Evolutionary conservation across 2,113 vertebrate species (phyloP), one percentile per base, ranked within the genome.

Genomic region (Gopherus flavomarginatus): DNA sequence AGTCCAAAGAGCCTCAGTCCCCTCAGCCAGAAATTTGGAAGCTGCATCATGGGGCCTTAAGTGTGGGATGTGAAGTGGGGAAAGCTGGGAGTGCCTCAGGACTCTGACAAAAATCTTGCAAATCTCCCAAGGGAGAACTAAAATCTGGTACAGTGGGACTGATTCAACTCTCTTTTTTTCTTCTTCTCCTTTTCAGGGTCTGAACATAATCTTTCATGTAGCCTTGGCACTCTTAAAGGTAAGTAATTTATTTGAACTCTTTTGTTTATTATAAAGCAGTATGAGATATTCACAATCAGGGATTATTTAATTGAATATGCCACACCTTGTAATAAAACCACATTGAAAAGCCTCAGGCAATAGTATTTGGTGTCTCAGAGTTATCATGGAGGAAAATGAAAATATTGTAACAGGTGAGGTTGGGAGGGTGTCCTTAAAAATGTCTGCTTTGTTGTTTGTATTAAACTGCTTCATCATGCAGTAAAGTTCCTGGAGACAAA

Each of bases 181-280:
- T 97, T 93, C 85, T 97, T 98, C 53, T 97, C 59, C n/a, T 90
- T 98, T 98, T 65, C 96, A 99, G 99, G 99, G 99, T 93, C 97
- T 99, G 97, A 99, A 99, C 97, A 98, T 99, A 93, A 99, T 99
- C 98, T 99, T 99, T 97, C 99, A 99, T 1, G 99, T 99, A 84
- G 99, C 99, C 35, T 98, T 99, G 98, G 99, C 99, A 95, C 99
- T 99, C 82, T 97, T 99, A 83, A 99, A 99, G 99, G 99, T 99
- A 98, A 97, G 99, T 87, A 17, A n/a, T 12, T 85, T 77, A 96
- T 95, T 26, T 54, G 84, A 86, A 85, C 6, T 17, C 54, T 82
- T 17, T 57, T 94, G 93, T 87, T 92, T 12, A 6, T 79, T 50
- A 77, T 62, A 86, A 93, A 93, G 83, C 3, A 89, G 2, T 72